phyloP scores from a whole-genome alignment of 2,113 vertebrate genomes.

The Electrona antarctica region DNA sequence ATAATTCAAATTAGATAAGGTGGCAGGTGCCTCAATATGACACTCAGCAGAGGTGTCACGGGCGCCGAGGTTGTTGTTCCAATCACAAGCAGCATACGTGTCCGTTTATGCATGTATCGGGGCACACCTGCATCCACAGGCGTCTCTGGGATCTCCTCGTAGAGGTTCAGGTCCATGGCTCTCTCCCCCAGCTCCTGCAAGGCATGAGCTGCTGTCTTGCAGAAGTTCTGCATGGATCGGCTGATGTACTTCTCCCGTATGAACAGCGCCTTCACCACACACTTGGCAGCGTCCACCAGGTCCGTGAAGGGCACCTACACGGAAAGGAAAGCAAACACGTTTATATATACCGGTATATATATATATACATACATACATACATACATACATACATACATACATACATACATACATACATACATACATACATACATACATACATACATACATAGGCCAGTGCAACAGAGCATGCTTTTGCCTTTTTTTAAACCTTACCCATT shows the following conservation, averaged over 20 bases:
- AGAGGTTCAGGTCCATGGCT: conserved; percentile 78
- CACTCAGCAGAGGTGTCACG: no score
- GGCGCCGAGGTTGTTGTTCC: no score
- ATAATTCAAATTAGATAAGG: no score
- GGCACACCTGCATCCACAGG: conserved; percentile 86
- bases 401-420: no score
- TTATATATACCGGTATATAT: no score
- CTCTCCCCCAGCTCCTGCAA: conserved; percentile 87
- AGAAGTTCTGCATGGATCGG: conserved; percentile 88
- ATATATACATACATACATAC: no score
- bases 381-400: no score
- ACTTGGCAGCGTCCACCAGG: conserved; percentile 92
- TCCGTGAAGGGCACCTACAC: conserved; percentile 93
- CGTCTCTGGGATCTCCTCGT: conserved; percentile 84
- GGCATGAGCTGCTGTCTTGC: conserved; percentile 85
- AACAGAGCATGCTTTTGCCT: no score
- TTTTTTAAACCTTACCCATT: no score
- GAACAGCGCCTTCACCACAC: conserved; percentile 92
- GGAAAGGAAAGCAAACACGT: conserved; percentile 22
- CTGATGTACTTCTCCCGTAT: conserved; percentile 95
- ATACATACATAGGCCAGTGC: no score
- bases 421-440: no score
- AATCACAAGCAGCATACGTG: not conserved
- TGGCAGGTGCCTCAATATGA: no score
- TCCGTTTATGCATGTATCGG: conserved; percentile 26